phyloP scores from a whole-genome alignment of 2,797 vertebrate species.

The Gymnopithys bicolor region DNA sequence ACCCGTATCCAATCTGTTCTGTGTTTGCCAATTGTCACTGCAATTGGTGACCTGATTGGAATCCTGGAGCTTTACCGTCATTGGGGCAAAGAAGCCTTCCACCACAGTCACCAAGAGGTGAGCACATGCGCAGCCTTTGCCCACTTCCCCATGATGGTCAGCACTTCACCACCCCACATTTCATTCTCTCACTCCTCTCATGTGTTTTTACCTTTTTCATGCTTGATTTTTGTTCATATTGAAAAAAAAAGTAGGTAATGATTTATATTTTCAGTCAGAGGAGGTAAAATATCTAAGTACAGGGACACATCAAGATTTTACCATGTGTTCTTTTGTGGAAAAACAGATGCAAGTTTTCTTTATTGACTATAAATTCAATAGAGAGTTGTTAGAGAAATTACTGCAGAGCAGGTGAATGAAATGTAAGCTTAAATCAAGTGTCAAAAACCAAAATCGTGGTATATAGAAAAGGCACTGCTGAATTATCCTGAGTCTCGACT shows the following conservation, averaged over 20 bases:
- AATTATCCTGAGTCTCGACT: neutral
- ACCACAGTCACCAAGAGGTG: conserved; percentile 95
- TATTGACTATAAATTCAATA: neutral
- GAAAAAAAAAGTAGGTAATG: neutral
- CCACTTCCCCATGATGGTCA: rapidly evolving
- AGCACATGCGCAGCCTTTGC: neutral
- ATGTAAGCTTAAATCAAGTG: neutral
- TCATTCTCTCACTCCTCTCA: neutral
- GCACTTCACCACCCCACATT: rapidly evolving
- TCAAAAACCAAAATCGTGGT: neutral
- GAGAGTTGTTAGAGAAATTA: neutral
- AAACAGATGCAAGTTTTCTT: neutral
- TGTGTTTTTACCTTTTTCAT: neutral
- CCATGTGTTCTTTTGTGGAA: neutral
- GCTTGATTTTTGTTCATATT: neutral
- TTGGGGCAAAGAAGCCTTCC: conserved; percentile 93
- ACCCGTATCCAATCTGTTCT: conserved; percentile 95
- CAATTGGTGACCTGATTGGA: conserved; percentile 94
- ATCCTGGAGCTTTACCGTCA: conserved; percentile 95
- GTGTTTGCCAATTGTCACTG: conserved; percentile 96
- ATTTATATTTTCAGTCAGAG: neutral
- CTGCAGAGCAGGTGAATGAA: neutral
- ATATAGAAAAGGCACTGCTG: neutral
- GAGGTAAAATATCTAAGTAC: neutral
- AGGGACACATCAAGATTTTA: neutral